phyloP scores from a whole-genome alignment of 2,888 invertebrate species.

The Helleia helle region DNA sequence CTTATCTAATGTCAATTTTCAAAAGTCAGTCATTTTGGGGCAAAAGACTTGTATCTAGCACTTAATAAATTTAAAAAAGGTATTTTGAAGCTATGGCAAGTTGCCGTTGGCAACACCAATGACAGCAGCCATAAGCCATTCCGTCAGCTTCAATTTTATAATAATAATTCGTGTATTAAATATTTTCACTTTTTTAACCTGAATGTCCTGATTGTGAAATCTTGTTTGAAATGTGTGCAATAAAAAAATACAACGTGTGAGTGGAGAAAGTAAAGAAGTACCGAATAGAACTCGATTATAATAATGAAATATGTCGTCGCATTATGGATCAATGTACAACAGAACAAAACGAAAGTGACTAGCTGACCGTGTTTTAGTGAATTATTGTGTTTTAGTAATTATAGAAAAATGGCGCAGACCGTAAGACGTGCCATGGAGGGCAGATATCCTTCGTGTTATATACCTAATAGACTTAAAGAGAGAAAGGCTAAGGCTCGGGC shows the following conservation, averaged over 20 bases:
- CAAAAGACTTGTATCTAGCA: too few species aligned
- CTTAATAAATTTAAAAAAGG: too few species aligned
- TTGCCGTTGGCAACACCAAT: slow-evolving; percentile 10
- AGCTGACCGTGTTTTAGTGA: slow-evolving; percentile 43
- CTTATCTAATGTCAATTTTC: too few species aligned
- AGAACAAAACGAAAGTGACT: slow-evolving; percentile 69
- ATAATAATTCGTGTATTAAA: background rate
- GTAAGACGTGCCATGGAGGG: slow-evolving; percentile 82
- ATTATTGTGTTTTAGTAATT: slow-evolving; percentile 21
- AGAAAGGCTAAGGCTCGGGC: slow-evolving; percentile 79
- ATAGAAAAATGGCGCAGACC: slow-evolving; percentile 80
- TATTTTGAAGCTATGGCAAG: too few species aligned
- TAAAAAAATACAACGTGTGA: background rate
- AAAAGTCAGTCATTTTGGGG: too few species aligned
- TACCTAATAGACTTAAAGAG: slow-evolving; percentile 81
- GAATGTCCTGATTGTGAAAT: slow-evolving; percentile 3
- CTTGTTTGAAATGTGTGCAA: slow-evolving; percentile 4
- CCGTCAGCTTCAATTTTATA: slow-evolving; percentile 27
- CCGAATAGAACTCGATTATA: slow-evolving; percentile 20
- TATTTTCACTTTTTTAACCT: background rate
- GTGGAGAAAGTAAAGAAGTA: slow-evolving; percentile 1
- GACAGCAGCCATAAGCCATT: slow-evolving; percentile 29
- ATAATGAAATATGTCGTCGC: slow-evolving; percentile 56
- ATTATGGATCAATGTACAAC: slow-evolving; percentile 60
- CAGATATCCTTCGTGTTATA: slow-evolving; percentile 84